Evolutionary conservation across 2,797 vertebrate species (phyloP).

Genomic region (Eremophila alpestris): DNA sequence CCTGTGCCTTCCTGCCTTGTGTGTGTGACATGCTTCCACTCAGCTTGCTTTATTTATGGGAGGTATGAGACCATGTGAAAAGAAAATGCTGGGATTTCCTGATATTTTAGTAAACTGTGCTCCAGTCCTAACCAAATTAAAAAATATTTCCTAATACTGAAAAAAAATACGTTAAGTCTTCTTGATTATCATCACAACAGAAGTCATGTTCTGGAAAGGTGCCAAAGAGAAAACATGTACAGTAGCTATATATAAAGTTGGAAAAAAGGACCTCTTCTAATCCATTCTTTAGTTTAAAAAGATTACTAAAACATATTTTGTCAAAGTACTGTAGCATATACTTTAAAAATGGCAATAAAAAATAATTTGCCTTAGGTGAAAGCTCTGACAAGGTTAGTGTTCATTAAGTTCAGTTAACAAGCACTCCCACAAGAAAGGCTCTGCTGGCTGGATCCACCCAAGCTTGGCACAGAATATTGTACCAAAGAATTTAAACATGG

Average conservation of each 20-base stretch:
- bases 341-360: neutral
- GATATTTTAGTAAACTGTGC: neutral
- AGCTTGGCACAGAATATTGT: neutral
- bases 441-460: neutral
- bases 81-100: neutral
- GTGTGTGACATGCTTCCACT: neutral
- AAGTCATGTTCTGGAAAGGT: neutral
- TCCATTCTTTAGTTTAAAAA: neutral
- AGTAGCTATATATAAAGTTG: neutral
- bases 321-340: neutral
- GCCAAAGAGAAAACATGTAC: neutral
- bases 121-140: neutral
- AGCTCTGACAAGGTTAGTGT: neutral
- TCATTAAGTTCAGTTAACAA: neutral
- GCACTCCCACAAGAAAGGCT: neutral
- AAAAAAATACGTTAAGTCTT: neutral
- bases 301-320: neutral
- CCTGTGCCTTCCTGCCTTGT: neutral
- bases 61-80: neutral
- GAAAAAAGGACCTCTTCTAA: neutral
- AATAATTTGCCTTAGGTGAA: neutral
- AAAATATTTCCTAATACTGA: neutral
- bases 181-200: neutral
- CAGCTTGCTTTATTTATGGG: neutral
- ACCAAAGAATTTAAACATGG: neutral